phyloP scores from a whole-genome alignment of 2,888 invertebrate genomes.

The Diplazon laetatorius region DNA sequence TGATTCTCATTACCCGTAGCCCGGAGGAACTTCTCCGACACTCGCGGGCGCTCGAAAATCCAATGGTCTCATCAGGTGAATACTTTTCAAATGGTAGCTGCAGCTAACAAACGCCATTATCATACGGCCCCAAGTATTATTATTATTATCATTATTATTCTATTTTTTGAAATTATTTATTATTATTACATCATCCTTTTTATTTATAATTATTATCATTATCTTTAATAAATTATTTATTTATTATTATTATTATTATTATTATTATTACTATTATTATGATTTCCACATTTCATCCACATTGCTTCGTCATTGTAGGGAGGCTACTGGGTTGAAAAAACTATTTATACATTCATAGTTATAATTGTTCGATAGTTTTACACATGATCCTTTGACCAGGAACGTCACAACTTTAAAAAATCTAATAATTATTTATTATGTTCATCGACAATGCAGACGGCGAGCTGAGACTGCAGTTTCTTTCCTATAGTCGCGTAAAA shows the following conservation, averaged over 20 bases:
- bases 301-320: background rate
- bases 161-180: background rate
- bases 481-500: too few relatives aligned
- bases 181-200: conserved; percentile 8
- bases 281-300: background rate
- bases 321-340: background rate
- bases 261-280: too few relatives aligned
- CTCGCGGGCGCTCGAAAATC: conserved; percentile 40
- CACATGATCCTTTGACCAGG: too few relatives aligned
- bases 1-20: conserved; percentile 68
- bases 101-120: conserved; percentile 54
- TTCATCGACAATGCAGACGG: too few relatives aligned
- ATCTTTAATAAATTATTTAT: too few relatives aligned
- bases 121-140: conserved; percentile 14
- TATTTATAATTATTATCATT: background rate
- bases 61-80: conserved; percentile 77
- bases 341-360: background rate
- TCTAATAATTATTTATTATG: too few relatives aligned
- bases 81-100: conserved; percentile 71
- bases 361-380: too few relatives aligned
- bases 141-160: conserved; percentile 2
- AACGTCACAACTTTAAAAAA: too few relatives aligned
- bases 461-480: too few relatives aligned
- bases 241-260: too few relatives aligned
- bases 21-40: conserved; percentile 55